Evolutionary conservation across 2,888 invertebrate genomes (phyloP), one percentile per base, ranked within the genome.

Genomic region (Pristionchus fissidentatus): DNA sequence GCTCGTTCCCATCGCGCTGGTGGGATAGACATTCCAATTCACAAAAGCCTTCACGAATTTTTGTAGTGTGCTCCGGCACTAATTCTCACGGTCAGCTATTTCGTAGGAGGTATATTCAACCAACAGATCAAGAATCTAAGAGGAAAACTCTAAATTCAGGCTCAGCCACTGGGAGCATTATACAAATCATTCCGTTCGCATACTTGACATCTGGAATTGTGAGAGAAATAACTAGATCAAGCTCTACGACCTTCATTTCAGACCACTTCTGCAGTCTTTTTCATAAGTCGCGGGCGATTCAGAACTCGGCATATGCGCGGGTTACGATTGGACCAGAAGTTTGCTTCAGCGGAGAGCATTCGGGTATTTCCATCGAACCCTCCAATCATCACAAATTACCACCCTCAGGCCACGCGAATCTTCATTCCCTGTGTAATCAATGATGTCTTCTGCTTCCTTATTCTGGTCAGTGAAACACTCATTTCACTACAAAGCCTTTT

Each of bases 301-400:
- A 81, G 46, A 22, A 60, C 60, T 19, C 43, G 80, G 13, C 80
- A 81, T 41, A 32, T 62, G 4, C 46, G 43, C 1, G 46, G 46
- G 29, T 62, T 81, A 15, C 60, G 22, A 10, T n/a, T 81, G 7
- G 62, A 32, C 2, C 62, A 81, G 62, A 81, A 81, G 46, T 62
- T 81, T 15, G 80, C 80, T 3, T 81, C 62, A 22, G n/a, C 29
- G 4, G 80, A 81, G 29, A 81, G n/a, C 41, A 46, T 81, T 52
- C 60, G 62, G 62, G 80, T 81, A 35, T 43, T 26, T 79, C 15
- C 10, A 3, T n/a, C n/a, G 38, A 35, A 79, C 1, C 13, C 29
- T 55, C 19, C 32, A n/a, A 43, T 70, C 41, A 43, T n/a, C 7
- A 43, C n/a, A 43, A 41, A 43, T n/a, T 41, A n/a, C 3, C 13